Evolutionary conservation across 2,797 vertebrate species (phyloP), one percentile per base, ranked within the genome.

Genomic region (Lacerta agilis): DNA sequence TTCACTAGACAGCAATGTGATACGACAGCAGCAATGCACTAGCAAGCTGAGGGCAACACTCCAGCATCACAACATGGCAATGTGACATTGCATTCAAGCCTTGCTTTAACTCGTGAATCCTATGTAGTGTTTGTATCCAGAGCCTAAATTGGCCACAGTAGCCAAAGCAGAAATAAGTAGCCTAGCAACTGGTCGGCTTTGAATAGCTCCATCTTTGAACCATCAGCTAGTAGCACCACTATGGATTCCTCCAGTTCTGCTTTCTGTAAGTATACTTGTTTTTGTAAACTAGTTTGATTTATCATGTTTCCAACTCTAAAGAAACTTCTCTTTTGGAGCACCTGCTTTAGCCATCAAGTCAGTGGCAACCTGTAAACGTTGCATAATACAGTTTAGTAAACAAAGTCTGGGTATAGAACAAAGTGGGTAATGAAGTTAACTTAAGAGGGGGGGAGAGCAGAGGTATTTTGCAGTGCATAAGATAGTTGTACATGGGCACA

Each of bases 201-300:
- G n/a, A 13, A 27, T 0, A 87, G n/a, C 20, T 87, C 3, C 36
- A 72, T 33, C 49, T 69, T 4, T 5, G n/a, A 43, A 61, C 23
- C 69, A 75, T 8, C 15, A 83, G 33, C 0, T 80, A 36, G 38
- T 23, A 8, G 41, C 23, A 78, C 25, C 33, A 81, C 20, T 17
- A 1, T 64, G 0, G 41, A 73, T 85, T 36, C 67, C 58, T 72
- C 82, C 87, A 77, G 1, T 7, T 5, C 1, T 1, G 36, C 23
- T 29, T 38, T 38, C 13, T 9, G 7, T 33, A 4, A 0, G 36
- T 58, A 55, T 17, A 9, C 13, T 43, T 86, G 20, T 58, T 85
- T 55, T 81, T 61, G 86, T 85, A 85, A 81, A 90, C 78, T 43
- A 85, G 45, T 43, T 86, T 38, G 29, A 79, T 91, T 79, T 8